Evolutionary conservation across 2,797 vertebrate species (phyloP), one percentile per base, ranked within the genome.

Genomic region (Anolis apletophallus): DNA sequence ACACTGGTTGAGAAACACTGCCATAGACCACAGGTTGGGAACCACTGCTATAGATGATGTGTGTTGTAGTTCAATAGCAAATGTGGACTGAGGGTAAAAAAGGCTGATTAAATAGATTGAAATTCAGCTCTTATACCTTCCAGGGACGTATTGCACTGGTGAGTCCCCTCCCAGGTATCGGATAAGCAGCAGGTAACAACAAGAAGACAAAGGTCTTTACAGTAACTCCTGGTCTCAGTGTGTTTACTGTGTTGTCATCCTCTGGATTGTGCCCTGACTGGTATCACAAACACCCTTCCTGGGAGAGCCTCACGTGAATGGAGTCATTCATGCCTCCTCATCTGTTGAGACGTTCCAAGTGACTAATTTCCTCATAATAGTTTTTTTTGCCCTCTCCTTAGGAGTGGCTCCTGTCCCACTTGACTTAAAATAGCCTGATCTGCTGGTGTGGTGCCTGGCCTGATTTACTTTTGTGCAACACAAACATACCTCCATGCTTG

Each of bases 321-420:
- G 50, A 46, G 61, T 40, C 52, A 67, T 83, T 83, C 80, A 34
- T 32, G 55, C 74, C 55, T 74, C 84, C 55, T 74, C 84, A 85
- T 80, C 88, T 85, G 57, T 46, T 78, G 46, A 89, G 74, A 73
- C 23, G 54, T 86, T 67, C 34, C 55, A 17, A 64, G 32, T 88
- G 84, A 89, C 57, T 86, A 86, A 88, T 83, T 83, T 86, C 84
- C 80, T 86, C 57, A 14, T 16, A 34, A 29, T 36, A 57, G 59
- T 54, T 87, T 80, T 57, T n/a, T 88, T 88, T 73, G 68, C 46
- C 46, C 82, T 81, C 16, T 75, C 4, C 46, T 6, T 74, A 46
- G 75, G 87, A 72, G 87, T 40, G 83, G 83, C 79, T 59, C 36
- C 1, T 29, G 17, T 69, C 40, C 34, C 87, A n/a, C 83, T 72